Base-by-base conservation (phyloP, 1,140 invertebrate species). In the Drosophila truncata region DNA sequence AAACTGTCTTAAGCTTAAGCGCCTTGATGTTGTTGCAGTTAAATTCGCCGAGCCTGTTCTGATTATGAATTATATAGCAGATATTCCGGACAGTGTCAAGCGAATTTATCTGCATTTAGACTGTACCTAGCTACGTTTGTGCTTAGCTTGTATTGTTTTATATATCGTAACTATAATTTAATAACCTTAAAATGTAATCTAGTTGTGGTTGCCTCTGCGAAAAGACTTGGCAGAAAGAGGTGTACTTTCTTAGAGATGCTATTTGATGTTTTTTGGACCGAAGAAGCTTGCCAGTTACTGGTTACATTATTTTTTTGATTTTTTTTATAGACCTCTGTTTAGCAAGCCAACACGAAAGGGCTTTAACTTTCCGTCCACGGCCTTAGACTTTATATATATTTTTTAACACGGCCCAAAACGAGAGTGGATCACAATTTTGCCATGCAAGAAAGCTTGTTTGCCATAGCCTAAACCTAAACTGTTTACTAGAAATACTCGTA, bases 331-430 rank as follows among this genome's bases (percentile, higher is more conserved):
- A 50, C 20, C 50, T 69, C 50, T 37, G 62, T 55, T 70, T 20
- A 29, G 47, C 62, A 4, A 63, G 60, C 59, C 42, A 18, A 47
- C 39, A 55, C 55, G 61, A 60, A 60, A 52, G 80, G 65, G 65
- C 80, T 80, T 83, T 70, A 64, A 80, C 59, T 75, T 63, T 84
- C 84, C 84, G 84, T 88, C 84, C 84, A 81, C 62, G 62, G 75
- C 78, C 64, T 85, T 64, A 61, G 41, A 58, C 25, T 42, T 27
- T 50, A 16, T 41, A 41, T 29, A 29, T 29, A 29, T 60, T 63
- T 61, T 59, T 23, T 11, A n/a, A 23, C 31, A 37, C 41, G 47
- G 41, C 47, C 47, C 55, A 29, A 29, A 29, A 55, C 41, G 31
- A 79, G 46, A 63, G 73, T 66, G 72, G 72, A 52, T 52, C 58